Evolutionary conservation across 2,797 vertebrate genomes (phyloP).

Genomic region (Tokudaia tokunoshimensis): DNA sequence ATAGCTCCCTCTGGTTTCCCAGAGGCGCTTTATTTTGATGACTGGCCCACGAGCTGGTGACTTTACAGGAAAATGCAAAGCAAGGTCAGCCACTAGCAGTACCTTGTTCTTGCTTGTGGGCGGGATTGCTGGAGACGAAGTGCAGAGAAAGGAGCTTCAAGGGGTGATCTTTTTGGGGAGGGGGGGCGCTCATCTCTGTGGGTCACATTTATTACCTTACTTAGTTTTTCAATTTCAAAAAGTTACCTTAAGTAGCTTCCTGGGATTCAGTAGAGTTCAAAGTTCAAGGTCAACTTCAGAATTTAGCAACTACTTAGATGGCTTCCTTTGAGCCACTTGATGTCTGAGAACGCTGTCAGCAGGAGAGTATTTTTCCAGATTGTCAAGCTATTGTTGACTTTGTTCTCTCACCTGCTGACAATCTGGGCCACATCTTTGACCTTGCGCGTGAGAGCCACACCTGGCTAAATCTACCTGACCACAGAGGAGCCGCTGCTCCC

Average conservation of each 20-base stretch:
- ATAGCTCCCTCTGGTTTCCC: background rate
- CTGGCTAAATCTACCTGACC: background rate
- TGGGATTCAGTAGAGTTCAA: background rate
- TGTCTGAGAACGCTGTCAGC: background rate
- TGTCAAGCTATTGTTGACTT: background rate
- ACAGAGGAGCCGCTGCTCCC: background rate
- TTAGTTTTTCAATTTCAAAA: background rate
- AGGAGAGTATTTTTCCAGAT: background rate
- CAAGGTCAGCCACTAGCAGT: background rate
- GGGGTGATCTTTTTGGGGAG: background rate
- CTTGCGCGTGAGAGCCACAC: background rate
- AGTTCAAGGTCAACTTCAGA: background rate
- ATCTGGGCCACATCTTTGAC: background rate
- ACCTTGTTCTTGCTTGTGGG: no score
- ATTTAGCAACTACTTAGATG: background rate
- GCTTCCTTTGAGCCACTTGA: background rate
- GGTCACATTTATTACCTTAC: background rate
- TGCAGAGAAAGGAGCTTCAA: background rate
- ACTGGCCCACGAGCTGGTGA: background rate
- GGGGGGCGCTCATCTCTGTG: background rate
- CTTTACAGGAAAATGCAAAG: background rate
- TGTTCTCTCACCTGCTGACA: background rate
- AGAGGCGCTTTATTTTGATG: background rate
- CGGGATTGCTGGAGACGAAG: background rate
- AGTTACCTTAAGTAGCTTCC: background rate